Evolutionary conservation across 2,113 vertebrate genomes (phyloP).

Genomic region (Passer domesticus): DNA sequence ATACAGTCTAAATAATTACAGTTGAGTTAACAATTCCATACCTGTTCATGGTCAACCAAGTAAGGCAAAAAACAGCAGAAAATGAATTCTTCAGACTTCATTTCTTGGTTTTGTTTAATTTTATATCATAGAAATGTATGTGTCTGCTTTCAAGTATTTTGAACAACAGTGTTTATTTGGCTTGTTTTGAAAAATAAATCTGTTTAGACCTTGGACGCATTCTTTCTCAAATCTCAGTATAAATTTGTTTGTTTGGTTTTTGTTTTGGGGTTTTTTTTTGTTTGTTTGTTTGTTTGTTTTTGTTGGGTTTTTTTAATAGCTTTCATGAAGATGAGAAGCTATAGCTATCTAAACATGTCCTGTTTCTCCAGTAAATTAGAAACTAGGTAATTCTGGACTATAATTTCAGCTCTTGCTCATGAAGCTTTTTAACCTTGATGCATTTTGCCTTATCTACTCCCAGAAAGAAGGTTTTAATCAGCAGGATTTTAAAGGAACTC

Average conservation of each 20-base stretch:
- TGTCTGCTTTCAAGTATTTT: not conserved
- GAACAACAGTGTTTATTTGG: not conserved
- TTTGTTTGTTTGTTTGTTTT: not conserved
- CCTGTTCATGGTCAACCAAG: not conserved
- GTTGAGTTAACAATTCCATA: not conserved
- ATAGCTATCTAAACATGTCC: not conserved
- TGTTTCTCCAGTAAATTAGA: not conserved
- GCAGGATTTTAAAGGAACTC: not conserved
- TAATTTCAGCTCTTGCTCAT: not conserved
- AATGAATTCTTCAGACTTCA: not conserved
- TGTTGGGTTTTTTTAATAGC: not conserved
- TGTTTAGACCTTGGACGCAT: not conserved
- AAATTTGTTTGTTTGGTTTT: not conserved
- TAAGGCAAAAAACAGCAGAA: not conserved
- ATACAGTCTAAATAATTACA: not conserved
- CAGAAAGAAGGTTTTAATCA: not conserved
- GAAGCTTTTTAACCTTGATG: not conserved
- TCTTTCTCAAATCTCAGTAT: not conserved
- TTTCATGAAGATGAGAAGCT: not conserved
- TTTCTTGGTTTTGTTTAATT: not conserved
- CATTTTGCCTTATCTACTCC: not conserved
- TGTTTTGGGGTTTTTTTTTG: not conserved
- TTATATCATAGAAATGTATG: not conserved
- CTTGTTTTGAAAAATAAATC: not conserved
- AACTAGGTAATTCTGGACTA: not conserved